Percentiles rank a stretch among this genome's conserved stretches.
These are phyloP conservation scores for Avahi laniger DNA, from an alignment of 2,797 vertebrate genomes.

Conservation along the genomic window DNA sequence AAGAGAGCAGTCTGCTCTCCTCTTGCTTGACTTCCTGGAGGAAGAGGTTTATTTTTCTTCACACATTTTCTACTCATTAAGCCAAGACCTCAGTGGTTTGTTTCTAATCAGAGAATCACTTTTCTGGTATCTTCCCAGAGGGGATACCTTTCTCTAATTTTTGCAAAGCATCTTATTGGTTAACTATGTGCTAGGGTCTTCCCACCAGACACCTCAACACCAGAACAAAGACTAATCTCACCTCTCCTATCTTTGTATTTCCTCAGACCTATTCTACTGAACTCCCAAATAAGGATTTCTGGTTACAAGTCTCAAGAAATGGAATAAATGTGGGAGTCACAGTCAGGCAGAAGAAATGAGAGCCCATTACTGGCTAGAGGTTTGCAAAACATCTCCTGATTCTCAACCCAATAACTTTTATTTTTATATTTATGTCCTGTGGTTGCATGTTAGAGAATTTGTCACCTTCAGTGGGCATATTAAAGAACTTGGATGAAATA, in stretches of 20 bases:
- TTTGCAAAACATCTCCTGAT: background rate
- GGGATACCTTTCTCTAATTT: background rate
- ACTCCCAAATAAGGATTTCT: background rate
- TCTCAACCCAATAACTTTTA: background rate
- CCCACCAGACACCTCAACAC: too few relatives aligned
- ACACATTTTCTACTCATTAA: background rate
- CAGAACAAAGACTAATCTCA: background rate
- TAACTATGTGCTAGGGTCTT: background rate
- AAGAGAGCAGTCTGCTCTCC: background rate
- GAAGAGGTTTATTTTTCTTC: background rate
- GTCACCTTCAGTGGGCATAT: background rate
- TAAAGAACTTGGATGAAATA: slow-evolving; percentile 59
- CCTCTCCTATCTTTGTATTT: background rate
- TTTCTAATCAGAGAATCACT: background rate
- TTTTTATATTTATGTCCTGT: background rate
- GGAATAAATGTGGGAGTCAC: background rate
- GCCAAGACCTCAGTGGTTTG: background rate
- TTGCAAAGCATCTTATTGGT: background rate
- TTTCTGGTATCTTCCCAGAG: background rate
- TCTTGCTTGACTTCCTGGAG: background rate
- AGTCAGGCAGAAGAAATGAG: background rate
- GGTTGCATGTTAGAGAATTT: slow-evolving; percentile 48
- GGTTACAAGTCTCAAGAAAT: background rate
- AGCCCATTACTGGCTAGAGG: background rate
- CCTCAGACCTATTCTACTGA: background rate